Evolutionary conservation across 2,797 vertebrate species (phyloP).

Genomic region (Acanthopagrus latus): DNA sequence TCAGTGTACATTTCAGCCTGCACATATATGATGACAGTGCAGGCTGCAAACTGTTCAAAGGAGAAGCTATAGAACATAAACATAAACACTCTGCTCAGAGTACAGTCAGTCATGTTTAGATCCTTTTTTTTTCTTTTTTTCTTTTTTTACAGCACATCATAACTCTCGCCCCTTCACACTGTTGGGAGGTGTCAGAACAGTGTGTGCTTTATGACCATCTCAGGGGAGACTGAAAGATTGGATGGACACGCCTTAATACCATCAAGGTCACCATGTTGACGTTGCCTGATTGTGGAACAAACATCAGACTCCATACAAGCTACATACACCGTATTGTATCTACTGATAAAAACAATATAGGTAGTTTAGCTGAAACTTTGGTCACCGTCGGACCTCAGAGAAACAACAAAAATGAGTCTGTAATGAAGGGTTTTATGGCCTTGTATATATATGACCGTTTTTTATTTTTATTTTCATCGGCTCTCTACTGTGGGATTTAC

Average conservation of each 20-base stretch:
- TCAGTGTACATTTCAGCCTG: neutral
- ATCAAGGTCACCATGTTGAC: slow-evolving; percentile 66
- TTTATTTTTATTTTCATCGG: slow-evolving; percentile 46
- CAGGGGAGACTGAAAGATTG: slow-evolving; percentile 59
- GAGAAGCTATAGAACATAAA: slow-evolving; percentile 33
- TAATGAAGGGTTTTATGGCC: neutral
- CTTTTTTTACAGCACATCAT: slow-evolving; percentile 60
- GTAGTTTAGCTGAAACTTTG: neutral
- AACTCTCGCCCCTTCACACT: slow-evolving; percentile 56
- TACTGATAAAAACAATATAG: neutral
- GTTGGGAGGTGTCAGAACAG: slow-evolving; percentile 63
- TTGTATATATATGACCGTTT: neutral
- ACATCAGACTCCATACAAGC: neutral
- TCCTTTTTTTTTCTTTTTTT: slow-evolving; percentile 15
- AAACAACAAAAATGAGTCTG: slow-evolving; percentile 8
- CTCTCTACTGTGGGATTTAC: slow-evolving; percentile 68
- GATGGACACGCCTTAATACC: slow-evolving; percentile 54
- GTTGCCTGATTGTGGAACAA: slow-evolving; percentile 17
- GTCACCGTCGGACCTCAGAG: slow-evolving; percentile 16
- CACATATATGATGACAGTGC: neutral
- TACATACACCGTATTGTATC: neutral
- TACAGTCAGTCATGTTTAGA: slow-evolving; percentile 42
- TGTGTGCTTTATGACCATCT: slow-evolving; percentile 65
- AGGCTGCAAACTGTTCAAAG: neutral
- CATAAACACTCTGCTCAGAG: slow-evolving; percentile 14